Base-by-base conservation (phyloP, 2,888 invertebrate species). In the Gymnoscelis rufifasciata region DNA sequence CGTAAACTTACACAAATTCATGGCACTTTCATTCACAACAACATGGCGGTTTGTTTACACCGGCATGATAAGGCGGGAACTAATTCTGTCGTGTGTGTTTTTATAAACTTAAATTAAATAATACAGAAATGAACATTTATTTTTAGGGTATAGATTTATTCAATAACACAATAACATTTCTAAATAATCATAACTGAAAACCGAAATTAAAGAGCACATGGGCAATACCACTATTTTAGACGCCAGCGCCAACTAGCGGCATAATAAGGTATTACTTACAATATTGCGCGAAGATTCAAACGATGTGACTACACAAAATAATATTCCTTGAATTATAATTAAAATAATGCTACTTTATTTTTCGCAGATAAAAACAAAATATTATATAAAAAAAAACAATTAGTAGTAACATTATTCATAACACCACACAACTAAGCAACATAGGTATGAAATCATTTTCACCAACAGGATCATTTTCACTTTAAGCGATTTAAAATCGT, bases 21-120 rank as follows among this genome's bases (percentile, higher is more conserved):
- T 60, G 66, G 66, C 64, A 72, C 65, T 38, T 69, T 65, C 67
- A 72, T 68, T 74, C 70, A 71, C 70, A 71, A 79, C 86, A 88
- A 88, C 78, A 88, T 88, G 88, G 88, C 87, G 81, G 83, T 88
- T 88, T 88, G 88, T 89, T 89, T 88, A 88, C 88, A 88, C 89
- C 89, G 89, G 88, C 88, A 81, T 80, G 81, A 81, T 76, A 78
- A 83, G 81, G 83, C 86, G 84, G 83, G 83, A 86, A 86, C 76
- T 70, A 71, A 59, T 81, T 74, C 54, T 60, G 51, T 41, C 51
- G 65, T 55, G 70, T 68, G 47, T 73, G 70, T 61, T 58, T 26
- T 45, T 43, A n/a, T 52, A 59, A 58, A 59, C 46, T 51, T 39
- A 43, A 39, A 53, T 54, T 52, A 58, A 19, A 52, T 31, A 45